Percentiles rank a stretch among this genome's conserved stretches.
phyloP scores from a whole-genome alignment of 2,888 invertebrate species.

The Zaprionus bogoriensis region DNA sequence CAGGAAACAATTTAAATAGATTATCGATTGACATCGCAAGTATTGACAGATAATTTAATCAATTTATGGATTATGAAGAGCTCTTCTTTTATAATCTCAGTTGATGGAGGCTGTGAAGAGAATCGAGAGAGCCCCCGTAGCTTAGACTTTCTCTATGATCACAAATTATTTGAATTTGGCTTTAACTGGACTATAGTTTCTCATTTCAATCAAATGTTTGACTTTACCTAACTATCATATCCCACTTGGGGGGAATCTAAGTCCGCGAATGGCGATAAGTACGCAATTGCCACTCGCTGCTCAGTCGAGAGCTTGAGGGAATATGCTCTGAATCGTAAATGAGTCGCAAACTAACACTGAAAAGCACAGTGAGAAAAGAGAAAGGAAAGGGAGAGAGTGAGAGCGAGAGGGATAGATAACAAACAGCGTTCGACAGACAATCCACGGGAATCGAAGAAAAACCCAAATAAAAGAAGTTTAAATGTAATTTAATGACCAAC shows the following conservation, averaged over 20 bases:
- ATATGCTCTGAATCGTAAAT: slow-evolving; percentile 19
- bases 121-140: too few species aligned
- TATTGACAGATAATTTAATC: too few species aligned
- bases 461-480: slow-evolving; percentile 39
- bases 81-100: too few species aligned
- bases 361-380: background rate
- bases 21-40: too few species aligned
- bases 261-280: slow-evolving; percentile 1
- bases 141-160: background rate
- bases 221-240: background rate
- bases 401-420: background rate
- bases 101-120: too few species aligned
- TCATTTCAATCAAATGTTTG: background rate
- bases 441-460: slow-evolving; percentile 14
- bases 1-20: too few species aligned
- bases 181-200: background rate
- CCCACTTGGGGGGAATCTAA: background rate
- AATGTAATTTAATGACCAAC: slow-evolving; percentile 64
- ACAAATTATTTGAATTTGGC: background rate
- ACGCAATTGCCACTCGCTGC: slow-evolving; percentile 3
- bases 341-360: background rate
- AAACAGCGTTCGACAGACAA: background rate
- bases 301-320: background rate
- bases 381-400: background rate
- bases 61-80: too few species aligned